Base-by-base conservation (phyloP, 2,888 invertebrate species). In the Nebria brevicollis region DNA sequence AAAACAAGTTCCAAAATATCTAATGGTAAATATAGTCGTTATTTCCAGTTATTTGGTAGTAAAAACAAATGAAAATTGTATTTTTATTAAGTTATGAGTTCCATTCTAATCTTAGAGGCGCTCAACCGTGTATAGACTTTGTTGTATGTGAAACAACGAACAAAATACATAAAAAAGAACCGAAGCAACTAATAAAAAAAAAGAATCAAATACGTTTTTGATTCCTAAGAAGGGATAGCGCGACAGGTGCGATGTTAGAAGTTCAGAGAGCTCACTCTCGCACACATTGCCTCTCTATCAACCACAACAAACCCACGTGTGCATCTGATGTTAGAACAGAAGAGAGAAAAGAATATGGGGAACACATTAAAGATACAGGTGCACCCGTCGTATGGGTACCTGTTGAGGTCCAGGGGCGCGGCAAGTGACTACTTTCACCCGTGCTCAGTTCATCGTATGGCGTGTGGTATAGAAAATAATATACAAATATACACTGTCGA, bases 231-330 rank as follows among this genome's bases (percentile, higher is more conserved):
- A 34, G 34, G 34, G 34, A 1, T 1, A 66, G 8, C 13, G 1
- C n/a, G 66, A 20, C 8, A 15, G 66, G 8, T 66, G 66, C 13
- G 25, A 20, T 66, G 13, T 66, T 66, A 8, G 66, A 25, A 66
- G 11, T 66, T 15, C 15, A 66, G 7, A 66, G 66, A 34, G 34
- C 34, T 34, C 34, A 34, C 34, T 34, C 54, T 11, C 54, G 13
- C 54, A 54, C 54, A 54, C 54, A 54, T 34, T 34, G 2, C 34
- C 2, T 34, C 34, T 34, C 13, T 15, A 7, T 7, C 11, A 13
- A 25, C 0, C 68, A 77, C 26, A 77, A 77, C 77, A 77, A 77
- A 77, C n/a, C 64, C 72, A 77, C 77, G 77, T 77, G 72, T 65
- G 25, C 20, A 70, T 25, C 20, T 5, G 34, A 20, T 70, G 66